These are phyloP conservation scores for Calliphora vomitoria DNA, from an alignment of 2,888 invertebrate species.

Conservation along the genomic window DNA sequence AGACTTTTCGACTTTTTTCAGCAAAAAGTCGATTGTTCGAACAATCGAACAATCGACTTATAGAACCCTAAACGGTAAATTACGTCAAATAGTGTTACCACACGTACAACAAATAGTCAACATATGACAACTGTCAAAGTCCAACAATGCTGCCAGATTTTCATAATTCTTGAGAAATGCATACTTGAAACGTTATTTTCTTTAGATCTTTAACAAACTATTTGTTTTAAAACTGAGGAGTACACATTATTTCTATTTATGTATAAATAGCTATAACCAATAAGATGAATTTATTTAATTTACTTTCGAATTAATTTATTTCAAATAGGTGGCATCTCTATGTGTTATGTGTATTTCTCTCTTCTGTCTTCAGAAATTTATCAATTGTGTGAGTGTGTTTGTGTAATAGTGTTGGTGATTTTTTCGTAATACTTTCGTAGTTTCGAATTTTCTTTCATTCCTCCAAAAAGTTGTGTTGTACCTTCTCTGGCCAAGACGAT, in stretches of 20 bases:
- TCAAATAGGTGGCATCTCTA: constrained; percentile 26
- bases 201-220: neutral
- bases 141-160: neutral
- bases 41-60: too few relatives aligned
- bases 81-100: neutral
- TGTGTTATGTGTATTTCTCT: neutral
- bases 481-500: constrained; percentile 91
- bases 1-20: too few relatives aligned
- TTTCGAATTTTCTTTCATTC: constrained; percentile 78
- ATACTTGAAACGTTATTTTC: neutral
- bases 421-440: constrained; percentile 71
- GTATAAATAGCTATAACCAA: neutral
- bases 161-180: neutral
- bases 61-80: too few relatives aligned
- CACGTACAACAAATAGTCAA: neutral
- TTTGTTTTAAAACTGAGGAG: neutral
- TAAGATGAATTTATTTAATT: neutral
- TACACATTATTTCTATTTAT: accelerated
- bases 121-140: constrained; percentile 21
- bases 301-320: neutral
- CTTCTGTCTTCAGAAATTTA: neutral
- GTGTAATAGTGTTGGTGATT: constrained; percentile 49
- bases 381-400: constrained; percentile 8
- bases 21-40: too few relatives aligned
- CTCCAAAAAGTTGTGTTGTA: constrained; percentile 81